Conservation (phyloP, 2,888 invertebrate genomes). For the Uropetala carovei region DNA sequence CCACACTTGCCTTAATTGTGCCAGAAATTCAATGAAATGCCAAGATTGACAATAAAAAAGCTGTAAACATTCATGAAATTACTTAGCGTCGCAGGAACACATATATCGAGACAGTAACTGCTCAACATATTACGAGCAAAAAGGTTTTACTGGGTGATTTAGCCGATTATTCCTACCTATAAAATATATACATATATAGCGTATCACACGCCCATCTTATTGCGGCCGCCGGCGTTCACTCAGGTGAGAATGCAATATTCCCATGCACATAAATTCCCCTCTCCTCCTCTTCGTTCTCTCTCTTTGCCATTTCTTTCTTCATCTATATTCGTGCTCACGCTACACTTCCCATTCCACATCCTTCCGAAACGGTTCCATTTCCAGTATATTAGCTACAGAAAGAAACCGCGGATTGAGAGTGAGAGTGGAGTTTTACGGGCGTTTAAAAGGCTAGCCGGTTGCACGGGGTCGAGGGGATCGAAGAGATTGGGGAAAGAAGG, state of each 20-base stretch:
- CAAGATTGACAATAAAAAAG: neutral
- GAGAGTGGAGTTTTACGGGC: constrained; percentile 34
- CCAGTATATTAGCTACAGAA: constrained; percentile 3
- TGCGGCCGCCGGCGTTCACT: constrained; percentile 35
- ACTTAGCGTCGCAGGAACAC: constrained; percentile 2
- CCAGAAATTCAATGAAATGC: too few species aligned
- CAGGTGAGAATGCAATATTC: constrained; percentile 55
- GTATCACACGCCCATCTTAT: constrained; percentile 34
- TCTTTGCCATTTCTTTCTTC: neutral
- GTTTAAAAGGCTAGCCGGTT: constrained; percentile 46
- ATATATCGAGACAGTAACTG: constrained; percentile 13
- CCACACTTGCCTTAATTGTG: too few species aligned
- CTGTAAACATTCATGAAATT: neutral
- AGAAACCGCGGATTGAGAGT: neutral
- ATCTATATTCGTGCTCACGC: constrained; percentile 20
- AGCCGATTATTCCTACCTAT: constrained; percentile 13
- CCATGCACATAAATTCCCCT: constrained; percentile 44
- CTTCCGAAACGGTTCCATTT: constrained; percentile 35
- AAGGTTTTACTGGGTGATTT: neutral
- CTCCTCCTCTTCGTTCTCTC: neutral
- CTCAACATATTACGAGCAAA: constrained; percentile 27
- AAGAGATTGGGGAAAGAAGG: neutral
- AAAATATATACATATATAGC: constrained; percentile 38
- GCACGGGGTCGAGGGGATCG: neutral
- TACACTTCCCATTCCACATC: neutral